These are phyloP conservation scores for Zaprionus lachaisei DNA, from an alignment of 1,140 invertebrate species.

Conservation along the genomic window DNA sequence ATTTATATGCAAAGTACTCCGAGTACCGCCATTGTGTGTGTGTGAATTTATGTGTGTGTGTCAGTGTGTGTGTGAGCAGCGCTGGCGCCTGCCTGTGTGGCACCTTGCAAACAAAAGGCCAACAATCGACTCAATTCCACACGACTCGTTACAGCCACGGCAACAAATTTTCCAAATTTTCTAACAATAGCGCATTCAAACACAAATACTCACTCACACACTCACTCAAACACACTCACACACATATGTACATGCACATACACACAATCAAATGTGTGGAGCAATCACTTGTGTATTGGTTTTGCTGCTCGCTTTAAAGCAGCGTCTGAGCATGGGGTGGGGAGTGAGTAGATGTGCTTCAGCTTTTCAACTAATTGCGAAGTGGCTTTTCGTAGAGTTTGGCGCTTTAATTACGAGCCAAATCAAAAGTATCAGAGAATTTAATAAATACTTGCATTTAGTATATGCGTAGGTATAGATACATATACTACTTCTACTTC, in stretches of 20 bases:
- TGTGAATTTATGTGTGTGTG: slow-evolving; percentile 17
- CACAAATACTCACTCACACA: slow-evolving; percentile 16
- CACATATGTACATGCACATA: not conserved
- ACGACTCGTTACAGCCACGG: slow-evolving; percentile 53
- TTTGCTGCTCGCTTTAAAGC: slow-evolving; percentile 4
- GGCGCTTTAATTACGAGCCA: too few relatives aligned
- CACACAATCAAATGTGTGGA: slow-evolving; percentile 9
- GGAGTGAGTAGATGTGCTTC: not conserved
- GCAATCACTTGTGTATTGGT: slow-evolving; percentile 48
- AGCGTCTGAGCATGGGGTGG: not conserved
- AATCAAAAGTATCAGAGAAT: too few relatives aligned
- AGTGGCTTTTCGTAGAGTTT: too few relatives aligned
- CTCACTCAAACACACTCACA: not conserved
- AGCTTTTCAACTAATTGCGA: too few relatives aligned
- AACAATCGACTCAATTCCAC: slow-evolving; percentile 69
- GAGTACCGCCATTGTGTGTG: slow-evolving; percentile 5
- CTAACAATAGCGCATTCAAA: slow-evolving; percentile 61
- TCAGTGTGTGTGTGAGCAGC: slow-evolving; percentile 4
- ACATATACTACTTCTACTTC: too few relatives aligned
- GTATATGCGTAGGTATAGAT: too few relatives aligned
- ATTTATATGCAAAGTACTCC: slow-evolving; percentile 77
- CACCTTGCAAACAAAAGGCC: slow-evolving; percentile 57
- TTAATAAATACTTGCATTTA: too few relatives aligned
- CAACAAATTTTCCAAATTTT: slow-evolving; percentile 76
- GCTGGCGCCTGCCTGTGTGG: slow-evolving; percentile 4